Base-by-base conservation (phyloP, 2,888 invertebrate species). In the Zootermopsis nevadensis region DNA sequence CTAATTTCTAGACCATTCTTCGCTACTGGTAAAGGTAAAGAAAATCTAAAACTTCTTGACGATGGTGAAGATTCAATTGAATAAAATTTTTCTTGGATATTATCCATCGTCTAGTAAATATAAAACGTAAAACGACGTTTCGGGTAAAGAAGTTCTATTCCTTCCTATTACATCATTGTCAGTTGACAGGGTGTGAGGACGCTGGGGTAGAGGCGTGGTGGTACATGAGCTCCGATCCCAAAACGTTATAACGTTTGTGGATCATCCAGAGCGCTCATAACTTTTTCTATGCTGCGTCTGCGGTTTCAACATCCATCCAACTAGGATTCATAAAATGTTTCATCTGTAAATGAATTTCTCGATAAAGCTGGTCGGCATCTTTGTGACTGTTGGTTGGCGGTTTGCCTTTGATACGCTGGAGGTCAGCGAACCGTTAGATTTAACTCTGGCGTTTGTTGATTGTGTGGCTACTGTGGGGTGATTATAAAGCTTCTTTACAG, bases 331-430 rank as follows among this genome's bases (percentile, higher is more conserved):
- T 79, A 60, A 79, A 66, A 79, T 24, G 79, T 66, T 79, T 35
- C 66, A 79, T 79, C 79, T 79, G 60, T 60, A 79, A 66, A 79
- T 79, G 66, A 79, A 79, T 79, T 79, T 79, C 79, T 60, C 79
- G 66, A 79, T 66, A 79, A 79, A 35, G 79, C 42, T n/a, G 79
- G 79, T 30, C 79, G 79, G 79, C 79, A 79, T 79, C 79, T 79
- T 79, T 79, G 79, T 60, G 79, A 35, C 79, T n/a, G 35, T 79
- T n/a, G 24, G 79, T 38, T 42, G 74, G 74, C 74, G 38, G 74
- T 74, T 74, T 74, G 38, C n/a, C 33, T 69, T 74, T 38, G 38
- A n/a, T 74, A 74, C 22, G 74, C 24, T 74, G 66, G 66, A 60
- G 66, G 79, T 35, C 66, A 79, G 79, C 66, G 35, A 27, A 79